A percentile compares a stretch with the other conserved stretches of the same genome.
These are phyloP conservation scores for Orthonevra nobilis DNA, from an alignment of 2,888 invertebrate species.

Conservation along the genomic window DNA sequence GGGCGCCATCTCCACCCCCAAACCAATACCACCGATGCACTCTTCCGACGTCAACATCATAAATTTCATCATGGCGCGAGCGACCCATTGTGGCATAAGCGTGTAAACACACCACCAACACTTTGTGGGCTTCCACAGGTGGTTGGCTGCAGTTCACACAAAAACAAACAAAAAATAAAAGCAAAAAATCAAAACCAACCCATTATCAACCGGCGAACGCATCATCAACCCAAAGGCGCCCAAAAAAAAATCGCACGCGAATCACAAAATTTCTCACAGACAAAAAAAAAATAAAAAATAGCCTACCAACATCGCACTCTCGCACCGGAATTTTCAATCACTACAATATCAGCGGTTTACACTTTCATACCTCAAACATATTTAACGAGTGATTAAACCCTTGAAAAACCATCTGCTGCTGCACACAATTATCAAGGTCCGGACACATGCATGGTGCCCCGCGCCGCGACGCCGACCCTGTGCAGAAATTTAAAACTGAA, in stretches of 20 bases:
- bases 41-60: no score
- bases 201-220: constrained; percentile 62
- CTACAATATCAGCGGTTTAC: constrained; percentile 70
- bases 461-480: not conserved
- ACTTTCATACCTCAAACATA: constrained; percentile 70
- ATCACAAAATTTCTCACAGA: not conserved
- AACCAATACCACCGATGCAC: no score
- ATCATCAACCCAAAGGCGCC: constrained; percentile 47
- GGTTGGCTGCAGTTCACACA: constrained; percentile 60
- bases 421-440: constrained; percentile 3
- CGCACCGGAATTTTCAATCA: constrained; percentile 62
- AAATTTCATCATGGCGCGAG: constrained; percentile 44
- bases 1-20: constrained; percentile 29
- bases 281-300: not conserved
- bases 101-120: constrained; percentile 67
- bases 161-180: constrained; percentile 39
- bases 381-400: constrained; percentile 71
- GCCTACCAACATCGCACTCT: no score
- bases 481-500: constrained; percentile 62
- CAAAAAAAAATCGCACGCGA: constrained; percentile 29
- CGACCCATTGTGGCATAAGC: constrained; percentile 68
- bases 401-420: constrained; percentile 51
- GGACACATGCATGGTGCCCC: not conserved
- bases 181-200: constrained; percentile 32
- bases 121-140: constrained; percentile 69